Percentiles rank a stretch among this genome's conserved stretches.
Evolutionary conservation across 1,140 invertebrate genomes (phyloP).

Genomic region (Cydia splendana): DNA sequence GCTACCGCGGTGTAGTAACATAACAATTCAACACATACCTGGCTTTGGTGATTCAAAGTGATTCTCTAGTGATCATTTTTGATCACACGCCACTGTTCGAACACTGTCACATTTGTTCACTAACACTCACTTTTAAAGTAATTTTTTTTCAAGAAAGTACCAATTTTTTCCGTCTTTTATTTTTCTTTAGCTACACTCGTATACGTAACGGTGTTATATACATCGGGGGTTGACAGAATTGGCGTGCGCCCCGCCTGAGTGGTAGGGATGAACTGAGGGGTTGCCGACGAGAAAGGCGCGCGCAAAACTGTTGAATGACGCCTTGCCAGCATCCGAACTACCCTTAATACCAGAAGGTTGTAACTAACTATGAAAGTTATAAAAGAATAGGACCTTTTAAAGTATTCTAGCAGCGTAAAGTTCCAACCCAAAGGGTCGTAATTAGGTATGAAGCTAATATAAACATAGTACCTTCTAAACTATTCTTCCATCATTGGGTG

Average conservation of each 20-base stretch:
- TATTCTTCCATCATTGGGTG: background rate
- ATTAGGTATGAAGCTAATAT: background rate
- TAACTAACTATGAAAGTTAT: background rate
- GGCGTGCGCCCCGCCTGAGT: conserved; percentile 40
- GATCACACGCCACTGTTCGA: background rate
- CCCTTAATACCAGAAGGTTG: background rate
- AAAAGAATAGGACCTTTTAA: background rate
- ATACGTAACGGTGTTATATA: conserved; percentile 17
- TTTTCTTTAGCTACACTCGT: background rate
- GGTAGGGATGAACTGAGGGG: conserved; percentile 47
- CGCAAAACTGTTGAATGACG: conserved; percentile 60
- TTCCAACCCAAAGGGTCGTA: too few relatives aligned
- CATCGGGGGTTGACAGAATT: background rate
- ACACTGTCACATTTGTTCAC: conserved; percentile 24
- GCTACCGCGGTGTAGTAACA: background rate
- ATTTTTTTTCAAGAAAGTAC: background rate
- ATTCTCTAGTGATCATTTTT: conserved; percentile 17
- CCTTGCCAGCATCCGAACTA: conserved; percentile 43
- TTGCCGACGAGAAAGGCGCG: conserved; percentile 46
- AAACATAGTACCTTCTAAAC: background rate
- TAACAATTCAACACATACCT: background rate
- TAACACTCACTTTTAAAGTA: conserved; percentile 2
- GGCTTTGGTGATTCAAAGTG: background rate
- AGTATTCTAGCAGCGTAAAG: background rate
- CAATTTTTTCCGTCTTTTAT: background rate